Base-by-base conservation (phyloP, 2,888 invertebrate genomes). In the Leptinotarsa haldemani region DNA sequence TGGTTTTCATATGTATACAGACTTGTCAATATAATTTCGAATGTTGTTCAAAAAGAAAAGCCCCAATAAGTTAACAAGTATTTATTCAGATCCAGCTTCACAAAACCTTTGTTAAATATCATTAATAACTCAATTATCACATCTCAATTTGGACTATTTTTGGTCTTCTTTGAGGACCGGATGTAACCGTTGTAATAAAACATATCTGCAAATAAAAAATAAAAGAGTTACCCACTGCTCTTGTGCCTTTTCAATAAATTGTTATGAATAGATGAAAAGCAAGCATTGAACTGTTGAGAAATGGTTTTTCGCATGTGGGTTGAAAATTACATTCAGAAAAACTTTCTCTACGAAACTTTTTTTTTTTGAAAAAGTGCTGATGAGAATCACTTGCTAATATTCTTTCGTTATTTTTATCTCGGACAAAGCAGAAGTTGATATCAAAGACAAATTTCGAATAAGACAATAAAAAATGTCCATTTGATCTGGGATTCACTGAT, bases 201-300 rank as follows among this genome's bases (percentile, higher is more conserved):
- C 61, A 16, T 20, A 16, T 61, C 61, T 61, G 61, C 40, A 61
- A 61, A 61, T 20, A 61, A 61, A 61, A 61, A 61, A 22, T 58
- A 58, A 61, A 40, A 9, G 25, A 30, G 30, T 61, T 20, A 56
- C 16, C 30, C 30, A 18, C 30, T 25, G 40, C n/a, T 30, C 61
- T 40, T 12, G 30, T n/a, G n/a, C 15, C 12, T 56, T 12, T 22
- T 12, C 12, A 20, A 22, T 16, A 15, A 15, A 2, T 50, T 15
- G 50, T 50, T 0, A 50, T 50, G 50, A 50, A 16, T 3, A 13
- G 15, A 50, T n/a, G n/a, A 50, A 40, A 40, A 40, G 40, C 2
- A 40, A 40, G 40, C 40, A 40, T 40, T 40, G 40, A 40, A 40
- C 9, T 40, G 40, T 40, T 40, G 40, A 40, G 40, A 40, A 40